phyloP scores from a whole-genome alignment of 2,113 vertebrate species.

The Panurus biarmicus region DNA sequence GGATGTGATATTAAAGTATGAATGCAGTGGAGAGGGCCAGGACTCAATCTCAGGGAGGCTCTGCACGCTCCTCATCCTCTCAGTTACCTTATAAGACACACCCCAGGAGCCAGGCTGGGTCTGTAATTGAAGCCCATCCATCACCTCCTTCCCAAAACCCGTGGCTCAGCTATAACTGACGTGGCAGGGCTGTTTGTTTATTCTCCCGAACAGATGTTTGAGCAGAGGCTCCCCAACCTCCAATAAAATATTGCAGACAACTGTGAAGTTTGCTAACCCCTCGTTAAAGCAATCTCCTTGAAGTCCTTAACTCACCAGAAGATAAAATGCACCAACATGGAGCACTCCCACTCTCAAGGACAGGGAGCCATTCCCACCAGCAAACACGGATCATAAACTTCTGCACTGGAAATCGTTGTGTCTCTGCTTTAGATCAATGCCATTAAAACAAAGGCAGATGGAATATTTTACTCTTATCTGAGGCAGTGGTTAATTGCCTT shows the following conservation, averaged over 20 bases:
- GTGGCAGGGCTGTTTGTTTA: conserved; percentile 56
- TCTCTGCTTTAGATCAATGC: conserved; percentile 32
- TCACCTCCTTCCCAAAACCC: conserved; percentile 31
- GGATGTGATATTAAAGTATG: background rate
- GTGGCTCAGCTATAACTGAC: conserved; percentile 15
- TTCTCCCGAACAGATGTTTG: conserved; percentile 53
- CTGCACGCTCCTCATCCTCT: background rate
- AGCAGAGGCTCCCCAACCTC: conserved; percentile 8
- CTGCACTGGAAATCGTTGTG: background rate
- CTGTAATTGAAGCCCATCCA: background rate
- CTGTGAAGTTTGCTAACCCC: conserved; percentile 64
- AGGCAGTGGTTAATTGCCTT: background rate
- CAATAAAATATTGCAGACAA: conserved; percentile 55
- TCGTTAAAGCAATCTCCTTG: conserved; percentile 59
- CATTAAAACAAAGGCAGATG: conserved; percentile 7
- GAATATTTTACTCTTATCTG: conserved; percentile 2
- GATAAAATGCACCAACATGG: background rate
- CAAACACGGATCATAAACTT: background rate
- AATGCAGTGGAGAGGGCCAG: background rate
- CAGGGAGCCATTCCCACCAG: background rate
- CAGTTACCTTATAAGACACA: background rate
- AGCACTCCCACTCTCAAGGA: background rate
- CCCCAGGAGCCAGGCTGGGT: background rate
- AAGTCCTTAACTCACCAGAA: conserved; percentile 32
- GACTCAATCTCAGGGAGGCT: rapidly evolving